Base-by-base conservation (phyloP, 1,140 invertebrate species). In the Camponotus floridanus region DNA sequence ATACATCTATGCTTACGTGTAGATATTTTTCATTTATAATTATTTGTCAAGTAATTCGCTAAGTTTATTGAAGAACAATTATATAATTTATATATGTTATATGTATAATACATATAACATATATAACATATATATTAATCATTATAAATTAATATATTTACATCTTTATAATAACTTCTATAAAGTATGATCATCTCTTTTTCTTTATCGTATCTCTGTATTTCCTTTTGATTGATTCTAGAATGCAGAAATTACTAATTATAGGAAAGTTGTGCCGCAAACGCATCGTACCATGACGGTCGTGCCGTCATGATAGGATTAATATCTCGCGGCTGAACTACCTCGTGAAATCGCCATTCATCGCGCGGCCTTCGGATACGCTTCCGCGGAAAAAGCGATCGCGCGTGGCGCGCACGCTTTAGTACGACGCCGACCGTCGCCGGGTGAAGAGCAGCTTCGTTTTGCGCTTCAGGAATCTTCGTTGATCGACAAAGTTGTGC, bases 351-450 rank as follows among this genome's bases (percentile, higher is more conserved):
- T 59, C 51, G 80, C 62, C 70, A 68, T 76, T 87, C 9, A 57
- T 76, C 45, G 48, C 11, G 59, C 26, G 73, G 68, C 79, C 71
- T 87, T 85, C 73, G 31, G 36, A 39, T 21, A 85, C 64, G 65
- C 71, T 87, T 78, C 79, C 67, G 86, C 33, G 71, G 51, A 76
- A 88, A 76, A 83, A 39, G 36, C 57, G 65, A 68, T 55, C 55
- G 74, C 65, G 87, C 73, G 67, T 79, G 42, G 13, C 26, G 74
- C 70, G 48, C 39, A 68, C 85, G 73, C n/a, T 86, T 68, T 79
- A 90, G 88, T 90, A 76, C 48, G 57, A 79, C 79, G 55, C 13
- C 61, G 68, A 65, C 61, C 48, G 88, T 85, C 67, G 65, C 42
- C 57, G 67, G 7, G 71, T 21, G 42, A 89, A 36, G 36, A 78